Evolutionary conservation across 2,113 vertebrate genomes (phyloP).

Genomic region (Nansenia antarctica): DNA sequence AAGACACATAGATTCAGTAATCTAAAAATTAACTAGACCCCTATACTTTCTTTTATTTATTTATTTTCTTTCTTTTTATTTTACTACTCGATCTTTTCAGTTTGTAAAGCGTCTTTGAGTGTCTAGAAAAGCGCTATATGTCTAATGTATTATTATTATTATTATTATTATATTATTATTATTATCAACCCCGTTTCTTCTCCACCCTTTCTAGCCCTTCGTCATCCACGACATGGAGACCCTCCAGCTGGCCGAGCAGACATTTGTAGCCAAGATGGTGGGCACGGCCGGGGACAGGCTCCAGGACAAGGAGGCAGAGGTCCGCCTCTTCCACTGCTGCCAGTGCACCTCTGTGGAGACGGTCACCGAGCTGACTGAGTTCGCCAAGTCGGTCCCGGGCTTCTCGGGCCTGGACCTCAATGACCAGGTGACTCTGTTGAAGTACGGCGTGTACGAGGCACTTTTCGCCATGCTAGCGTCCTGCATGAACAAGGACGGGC

Average conservation of each 20-base stretch:
- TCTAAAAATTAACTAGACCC: too few relatives aligned
- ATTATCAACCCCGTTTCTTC: not conserved
- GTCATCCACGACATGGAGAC: constrained; percentile 99
- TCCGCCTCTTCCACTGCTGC: constrained; percentile 97
- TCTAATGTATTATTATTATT: too few relatives aligned
- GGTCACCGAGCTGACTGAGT: constrained; percentile 92
- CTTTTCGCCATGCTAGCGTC: constrained; percentile 96
- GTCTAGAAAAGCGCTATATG: too few relatives aligned
- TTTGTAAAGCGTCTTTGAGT: too few relatives aligned
- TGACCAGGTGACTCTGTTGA: constrained; percentile 94
- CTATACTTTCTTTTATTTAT: too few relatives aligned
- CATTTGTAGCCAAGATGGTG: constrained; percentile 90
- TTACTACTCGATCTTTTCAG: too few relatives aligned
- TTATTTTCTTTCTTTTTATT: too few relatives aligned
- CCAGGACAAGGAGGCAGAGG: constrained; percentile 90
- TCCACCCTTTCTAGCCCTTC: constrained; percentile 80
- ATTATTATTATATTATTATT: too few relatives aligned
- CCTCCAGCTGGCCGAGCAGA: constrained; percentile 93
- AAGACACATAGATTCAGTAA: too few relatives aligned
- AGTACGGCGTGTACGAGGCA: constrained; percentile 95
- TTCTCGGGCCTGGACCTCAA: constrained; percentile 90
- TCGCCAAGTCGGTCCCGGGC: constrained; percentile 93
- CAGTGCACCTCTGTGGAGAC: constrained; percentile 89
- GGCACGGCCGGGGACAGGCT: constrained; percentile 76
- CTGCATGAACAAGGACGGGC: constrained; percentile 98